Conservation (phyloP, 2,888 invertebrate species). For the Hydriomena furcata region DNA sequence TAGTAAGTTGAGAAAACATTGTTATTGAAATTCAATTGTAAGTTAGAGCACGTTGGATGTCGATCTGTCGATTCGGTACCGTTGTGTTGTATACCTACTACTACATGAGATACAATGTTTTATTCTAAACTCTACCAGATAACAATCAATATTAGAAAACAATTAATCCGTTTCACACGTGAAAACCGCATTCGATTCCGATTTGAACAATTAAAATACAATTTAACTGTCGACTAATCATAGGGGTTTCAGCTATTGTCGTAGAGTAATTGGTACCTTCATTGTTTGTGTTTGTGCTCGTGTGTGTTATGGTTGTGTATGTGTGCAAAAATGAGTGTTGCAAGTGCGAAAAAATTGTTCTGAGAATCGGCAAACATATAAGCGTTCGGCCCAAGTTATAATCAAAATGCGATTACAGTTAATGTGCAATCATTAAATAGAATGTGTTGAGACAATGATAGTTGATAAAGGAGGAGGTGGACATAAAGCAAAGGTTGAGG, state of each 20-base stretch:
- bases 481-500: too few relatives aligned
- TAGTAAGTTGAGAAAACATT: too few relatives aligned
- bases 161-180: slow-evolving; percentile 12
- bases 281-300: not conserved
- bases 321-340: slow-evolving; percentile 22
- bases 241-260: not conserved
- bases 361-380: slow-evolving; percentile 27
- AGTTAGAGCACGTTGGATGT: too few relatives aligned
- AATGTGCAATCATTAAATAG: too few relatives aligned
- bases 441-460: too few relatives aligned
- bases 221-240: slow-evolving; percentile 16
- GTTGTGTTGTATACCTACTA: too few relatives aligned
- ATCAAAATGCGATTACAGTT: too few relatives aligned
- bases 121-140: not conserved
- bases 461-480: too few relatives aligned
- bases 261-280: not conserved
- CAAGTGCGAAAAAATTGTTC: slow-evolving; percentile 35
- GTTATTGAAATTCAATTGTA: too few relatives aligned
- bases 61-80: too few relatives aligned
- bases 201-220: slow-evolving; percentile 24
- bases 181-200: slow-evolving; percentile 19
- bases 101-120: too few relatives aligned
- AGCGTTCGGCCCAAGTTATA: slow-evolving; percentile 1
- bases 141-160: slow-evolving; percentile 1
- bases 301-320: slow-evolving; percentile 12